Conservation (phyloP, 2,797 vertebrate genomes). For the Furcifer pardalis region DNA sequence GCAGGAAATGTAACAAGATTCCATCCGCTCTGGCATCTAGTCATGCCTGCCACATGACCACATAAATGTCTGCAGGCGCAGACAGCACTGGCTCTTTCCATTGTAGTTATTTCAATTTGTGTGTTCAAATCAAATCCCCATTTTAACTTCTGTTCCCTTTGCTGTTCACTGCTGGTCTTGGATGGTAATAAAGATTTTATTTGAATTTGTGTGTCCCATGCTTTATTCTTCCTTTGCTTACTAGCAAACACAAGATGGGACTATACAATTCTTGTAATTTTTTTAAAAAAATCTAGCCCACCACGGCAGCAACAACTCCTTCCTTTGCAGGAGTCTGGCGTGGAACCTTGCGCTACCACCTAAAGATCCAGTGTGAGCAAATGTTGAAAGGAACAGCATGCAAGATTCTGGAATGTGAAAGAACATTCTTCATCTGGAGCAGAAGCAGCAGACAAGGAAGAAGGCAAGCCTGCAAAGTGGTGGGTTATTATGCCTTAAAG, state of each 20-base stretch:
- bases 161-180: too few species aligned
- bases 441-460: not conserved
- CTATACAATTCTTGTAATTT: not conserved
- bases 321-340: not conserved
- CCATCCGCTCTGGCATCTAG: too few species aligned
- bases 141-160: too few species aligned
- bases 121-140: too few species aligned
- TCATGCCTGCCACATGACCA: too few species aligned
- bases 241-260: not conserved
- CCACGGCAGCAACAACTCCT: not conserved
- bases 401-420: constrained; percentile 18
- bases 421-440: not conserved
- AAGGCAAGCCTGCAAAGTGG: not conserved
- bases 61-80: too few species aligned
- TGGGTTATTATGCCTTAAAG: not conserved
- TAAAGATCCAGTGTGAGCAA: not conserved
- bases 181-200: not conserved
- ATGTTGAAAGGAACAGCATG: not conserved
- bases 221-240: not conserved
- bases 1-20: too few species aligned
- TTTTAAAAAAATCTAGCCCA: not conserved
- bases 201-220: too few species aligned
- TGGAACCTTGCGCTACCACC: not conserved
- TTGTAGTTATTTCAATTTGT: not conserved
- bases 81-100: too few species aligned